phyloP scores from a whole-genome alignment of 2,797 vertebrate species.

The Manis javanica region DNA sequence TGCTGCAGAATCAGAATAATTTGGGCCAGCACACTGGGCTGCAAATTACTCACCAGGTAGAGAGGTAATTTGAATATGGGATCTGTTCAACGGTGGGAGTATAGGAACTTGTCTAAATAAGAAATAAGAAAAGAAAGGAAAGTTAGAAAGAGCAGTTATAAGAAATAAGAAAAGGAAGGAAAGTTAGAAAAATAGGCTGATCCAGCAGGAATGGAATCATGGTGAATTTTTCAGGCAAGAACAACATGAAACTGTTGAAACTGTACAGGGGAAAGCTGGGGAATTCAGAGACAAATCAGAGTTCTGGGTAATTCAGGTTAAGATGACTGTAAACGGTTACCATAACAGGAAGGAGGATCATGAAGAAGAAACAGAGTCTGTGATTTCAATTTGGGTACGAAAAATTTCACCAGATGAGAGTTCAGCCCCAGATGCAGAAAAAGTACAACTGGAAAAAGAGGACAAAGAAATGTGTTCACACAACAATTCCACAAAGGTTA shows the following conservation, averaged over 20 bases:
- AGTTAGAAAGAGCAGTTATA: too few species aligned
- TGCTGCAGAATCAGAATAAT: neutral
- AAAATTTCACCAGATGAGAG: neutral
- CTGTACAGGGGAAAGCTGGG: neutral
- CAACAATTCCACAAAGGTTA: neutral
- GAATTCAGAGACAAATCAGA: neutral
- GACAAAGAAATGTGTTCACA: neutral
- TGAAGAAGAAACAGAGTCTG: neutral
- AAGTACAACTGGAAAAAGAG: neutral
- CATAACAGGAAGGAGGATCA: neutral
- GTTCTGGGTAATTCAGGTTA: neutral
- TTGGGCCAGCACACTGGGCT: neutral
- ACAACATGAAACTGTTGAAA: neutral
- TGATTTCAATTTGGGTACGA: neutral
- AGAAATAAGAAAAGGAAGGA: neutral
- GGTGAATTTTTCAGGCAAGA: neutral
- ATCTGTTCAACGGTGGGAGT: neutral
- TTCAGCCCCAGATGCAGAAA: neutral
- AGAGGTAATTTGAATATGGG: neutral
- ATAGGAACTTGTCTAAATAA: neutral
- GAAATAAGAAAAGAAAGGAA: neutral
- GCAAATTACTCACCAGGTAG: neutral
- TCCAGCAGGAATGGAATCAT: neutral
- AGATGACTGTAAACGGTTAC: neutral
- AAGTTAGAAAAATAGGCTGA: neutral